These are phyloP conservation scores for Diceros bicornis DNA, from an alignment of 2,797 vertebrate species.

Conservation along the genomic window DNA sequence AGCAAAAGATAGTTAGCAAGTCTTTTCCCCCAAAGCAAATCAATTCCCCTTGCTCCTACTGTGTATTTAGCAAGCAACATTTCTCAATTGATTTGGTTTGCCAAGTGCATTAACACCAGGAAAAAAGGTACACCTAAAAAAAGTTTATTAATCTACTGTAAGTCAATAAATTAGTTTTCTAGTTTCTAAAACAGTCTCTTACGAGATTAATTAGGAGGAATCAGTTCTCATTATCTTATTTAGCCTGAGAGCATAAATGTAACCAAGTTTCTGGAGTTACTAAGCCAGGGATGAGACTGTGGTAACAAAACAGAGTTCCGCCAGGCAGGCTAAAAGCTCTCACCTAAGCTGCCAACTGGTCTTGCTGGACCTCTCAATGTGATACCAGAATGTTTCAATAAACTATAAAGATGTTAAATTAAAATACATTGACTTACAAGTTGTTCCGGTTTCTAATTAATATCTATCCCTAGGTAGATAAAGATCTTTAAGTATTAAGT, in stretches of 20 bases:
- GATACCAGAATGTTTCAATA: not conserved
- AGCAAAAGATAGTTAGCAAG: not conserved
- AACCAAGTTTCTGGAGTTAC: constrained; percentile 32
- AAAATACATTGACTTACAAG: not conserved
- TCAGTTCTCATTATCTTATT: constrained; percentile 27
- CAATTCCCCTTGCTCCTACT: not conserved
- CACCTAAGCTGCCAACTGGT: not conserved
- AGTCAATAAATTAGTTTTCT: not conserved
- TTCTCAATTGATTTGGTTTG: constrained; percentile 42
- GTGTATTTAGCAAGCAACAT: not conserved
- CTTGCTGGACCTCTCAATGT: not conserved
- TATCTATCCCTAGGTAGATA: not conserved
- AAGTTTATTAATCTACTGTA: not conserved
- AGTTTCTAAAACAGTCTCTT: constrained; percentile 57
- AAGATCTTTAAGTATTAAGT: constrained; percentile 10
- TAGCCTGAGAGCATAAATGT: not conserved
- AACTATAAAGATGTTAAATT: not conserved
- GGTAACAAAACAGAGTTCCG: not conserved
- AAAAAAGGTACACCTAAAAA: not conserved
- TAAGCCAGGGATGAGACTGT: not conserved
- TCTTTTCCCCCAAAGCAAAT: not conserved
- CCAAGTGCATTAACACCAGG: not conserved
- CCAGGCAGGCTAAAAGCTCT: not conserved
- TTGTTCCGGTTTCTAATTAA: not conserved
- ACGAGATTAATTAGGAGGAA: not conserved